Percentiles rank a stretch among this genome's conserved stretches.
These are phyloP conservation scores for Crocodylus rhombifer DNA, from an alignment of 2,797 vertebrate species.

Conservation along the genomic window DNA sequence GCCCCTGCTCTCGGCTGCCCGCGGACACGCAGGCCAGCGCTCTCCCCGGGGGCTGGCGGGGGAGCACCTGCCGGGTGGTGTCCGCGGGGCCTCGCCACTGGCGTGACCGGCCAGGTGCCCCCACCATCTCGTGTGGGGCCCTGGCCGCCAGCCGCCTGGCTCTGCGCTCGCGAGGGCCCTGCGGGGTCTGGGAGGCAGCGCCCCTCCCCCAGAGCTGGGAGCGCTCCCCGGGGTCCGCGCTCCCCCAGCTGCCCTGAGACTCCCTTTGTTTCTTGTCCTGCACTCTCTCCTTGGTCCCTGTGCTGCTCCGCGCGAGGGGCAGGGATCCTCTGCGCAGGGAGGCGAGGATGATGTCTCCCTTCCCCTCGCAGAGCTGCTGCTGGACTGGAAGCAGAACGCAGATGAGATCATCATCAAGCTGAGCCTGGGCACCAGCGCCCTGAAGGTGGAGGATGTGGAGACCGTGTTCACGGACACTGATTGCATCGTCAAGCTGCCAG, in stretches of 20 bases:
- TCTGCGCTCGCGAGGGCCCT: too few species aligned
- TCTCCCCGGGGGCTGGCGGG: not conserved
- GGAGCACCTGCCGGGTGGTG: not conserved
- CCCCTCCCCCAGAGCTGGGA: too few species aligned
- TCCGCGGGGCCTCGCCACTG: not conserved
- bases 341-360: not conserved
- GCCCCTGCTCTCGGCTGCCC: not conserved
- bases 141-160: too few species aligned
- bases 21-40: not conserved
- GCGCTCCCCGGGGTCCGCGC: too few species aligned
- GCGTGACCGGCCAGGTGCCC: too few species aligned
- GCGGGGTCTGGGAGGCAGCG: too few species aligned
- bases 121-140: too few species aligned
- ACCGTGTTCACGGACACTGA: constrained; percentile 90
- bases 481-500: constrained; percentile 89
- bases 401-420: constrained; percentile 93
- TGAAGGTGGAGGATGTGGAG: constrained; percentile 88
- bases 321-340: too few species aligned
- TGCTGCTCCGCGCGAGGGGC: not conserved
- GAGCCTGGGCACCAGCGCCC: constrained; percentile 85
- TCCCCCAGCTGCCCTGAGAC: too few species aligned
- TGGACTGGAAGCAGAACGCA: constrained; percentile 96
- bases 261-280: too few species aligned
- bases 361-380: constrained; percentile 86
- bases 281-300: too few species aligned